phyloP scores from a whole-genome alignment of 1,140 invertebrate species.

The Harlomillsia oculata region DNA sequence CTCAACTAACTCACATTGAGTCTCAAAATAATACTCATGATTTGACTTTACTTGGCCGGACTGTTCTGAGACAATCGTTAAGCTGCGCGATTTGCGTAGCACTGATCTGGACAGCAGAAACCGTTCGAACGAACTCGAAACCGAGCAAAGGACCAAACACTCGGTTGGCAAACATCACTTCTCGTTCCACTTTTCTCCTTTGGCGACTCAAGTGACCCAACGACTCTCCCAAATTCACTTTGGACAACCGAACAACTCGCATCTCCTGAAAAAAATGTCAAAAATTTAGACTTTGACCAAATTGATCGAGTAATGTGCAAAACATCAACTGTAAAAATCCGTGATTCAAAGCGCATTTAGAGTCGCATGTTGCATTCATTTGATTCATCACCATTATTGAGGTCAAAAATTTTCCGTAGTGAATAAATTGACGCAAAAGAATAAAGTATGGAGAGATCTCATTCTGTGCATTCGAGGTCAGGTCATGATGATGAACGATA shows the following conservation, averaged over 20 bases:
- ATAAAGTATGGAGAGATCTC: no score
- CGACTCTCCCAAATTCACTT: constrained; percentile 36
- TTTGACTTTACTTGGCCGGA: constrained; percentile 38
- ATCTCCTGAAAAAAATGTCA: constrained; percentile 39
- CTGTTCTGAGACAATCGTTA: constrained; percentile 35
- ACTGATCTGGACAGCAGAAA: constrained; percentile 34
- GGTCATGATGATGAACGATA: no score
- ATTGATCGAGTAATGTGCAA: not conserved
- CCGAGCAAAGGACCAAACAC: constrained; percentile 43
- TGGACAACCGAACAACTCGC: constrained; percentile 42
- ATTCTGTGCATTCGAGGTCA: no score
- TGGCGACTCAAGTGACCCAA: constrained; percentile 33
- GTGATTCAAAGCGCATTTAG: no score
- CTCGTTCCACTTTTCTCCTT: constrained; percentile 37
- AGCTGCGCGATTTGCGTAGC: constrained; percentile 34
- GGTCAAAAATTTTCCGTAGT: no score
- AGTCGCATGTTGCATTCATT: no score
- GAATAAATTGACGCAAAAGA: no score
- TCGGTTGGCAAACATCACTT: constrained; percentile 41
- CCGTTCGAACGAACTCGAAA: constrained; percentile 36
- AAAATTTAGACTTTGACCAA: not conserved
- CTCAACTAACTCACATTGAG: not conserved
- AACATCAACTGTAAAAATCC: no score
- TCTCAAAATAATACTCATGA: not conserved
- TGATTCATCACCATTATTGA: no score